These are phyloP conservation scores for Malacoctenus gilli DNA, from an alignment of 2,797 vertebrate genomes.

Conservation along the genomic window DNA sequence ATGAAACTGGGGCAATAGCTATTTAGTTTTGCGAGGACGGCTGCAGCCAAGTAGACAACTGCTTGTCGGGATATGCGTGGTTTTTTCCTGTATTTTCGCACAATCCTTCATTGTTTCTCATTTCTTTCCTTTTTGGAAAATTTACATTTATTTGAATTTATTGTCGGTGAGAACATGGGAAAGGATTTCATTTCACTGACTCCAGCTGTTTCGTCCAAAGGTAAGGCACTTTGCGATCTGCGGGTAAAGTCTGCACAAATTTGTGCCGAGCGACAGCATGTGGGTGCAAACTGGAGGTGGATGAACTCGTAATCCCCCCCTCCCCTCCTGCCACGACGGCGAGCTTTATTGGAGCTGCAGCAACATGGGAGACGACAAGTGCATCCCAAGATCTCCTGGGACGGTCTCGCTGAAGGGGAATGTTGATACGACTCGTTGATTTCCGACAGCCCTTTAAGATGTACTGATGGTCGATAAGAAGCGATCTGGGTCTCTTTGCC, in stretches of 20 bases:
- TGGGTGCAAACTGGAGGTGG: constrained; percentile 6
- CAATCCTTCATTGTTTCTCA: no score
- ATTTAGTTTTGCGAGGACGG: constrained; percentile 68
- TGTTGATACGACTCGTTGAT: constrained; percentile 28
- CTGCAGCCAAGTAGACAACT: constrained; percentile 61
- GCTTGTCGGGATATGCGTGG: constrained; percentile 46
- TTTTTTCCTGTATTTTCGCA: constrained; percentile 32
- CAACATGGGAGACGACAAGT: constrained; percentile 33
- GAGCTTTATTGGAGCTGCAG: constrained; percentile 23
- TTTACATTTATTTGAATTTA: not conserved
- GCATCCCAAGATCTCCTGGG: constrained; percentile 40
- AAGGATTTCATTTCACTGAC: constrained; percentile 52
- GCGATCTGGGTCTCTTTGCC: not conserved
- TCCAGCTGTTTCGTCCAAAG: constrained; percentile 59
- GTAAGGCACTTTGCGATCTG: constrained; percentile 54
- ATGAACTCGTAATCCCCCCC: constrained; percentile 32
- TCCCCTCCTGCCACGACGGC: constrained; percentile 2
- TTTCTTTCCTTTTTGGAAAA: no score
- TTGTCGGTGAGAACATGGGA: constrained; percentile 26
- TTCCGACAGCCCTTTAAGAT: constrained; percentile 10
- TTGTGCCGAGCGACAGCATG: constrained; percentile 2
- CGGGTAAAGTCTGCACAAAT: constrained; percentile 20
- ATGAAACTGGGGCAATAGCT: constrained; percentile 64
- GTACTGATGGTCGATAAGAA: constrained; percentile 5
- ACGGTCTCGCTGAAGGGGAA: constrained; percentile 32